phyloP scores from a whole-genome alignment of 2,888 invertebrate genomes.

The Synergus itoensis region DNA sequence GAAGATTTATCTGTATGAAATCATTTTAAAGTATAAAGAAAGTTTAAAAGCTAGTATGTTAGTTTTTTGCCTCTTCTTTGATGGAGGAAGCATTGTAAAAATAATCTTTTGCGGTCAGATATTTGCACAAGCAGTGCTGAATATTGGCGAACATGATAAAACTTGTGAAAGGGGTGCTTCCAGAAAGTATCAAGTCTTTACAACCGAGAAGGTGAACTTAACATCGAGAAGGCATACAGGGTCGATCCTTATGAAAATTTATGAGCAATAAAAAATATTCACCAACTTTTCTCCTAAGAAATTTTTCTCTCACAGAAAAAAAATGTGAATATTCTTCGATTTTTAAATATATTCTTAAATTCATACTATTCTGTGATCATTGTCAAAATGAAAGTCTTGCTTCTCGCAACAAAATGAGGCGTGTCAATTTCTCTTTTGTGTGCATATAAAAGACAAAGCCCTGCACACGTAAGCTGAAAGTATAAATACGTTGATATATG shows the following conservation, averaged over 20 bases:
- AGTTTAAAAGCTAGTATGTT: background rate
- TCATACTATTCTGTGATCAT: background rate
- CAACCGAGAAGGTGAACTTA: slow-evolving; percentile 4
- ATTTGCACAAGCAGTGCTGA: slow-evolving; percentile 25
- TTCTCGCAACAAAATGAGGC: background rate
- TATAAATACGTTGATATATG: background rate
- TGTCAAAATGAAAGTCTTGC: background rate
- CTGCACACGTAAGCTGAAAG: slow-evolving; percentile 2
- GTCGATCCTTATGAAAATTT: slow-evolving; percentile 17
- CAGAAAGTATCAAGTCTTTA: slow-evolving; percentile 27
- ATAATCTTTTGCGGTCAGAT: slow-evolving; percentile 27
- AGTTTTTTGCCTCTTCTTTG: background rate
- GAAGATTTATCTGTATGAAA: too few species aligned
- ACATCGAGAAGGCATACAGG: background rate
- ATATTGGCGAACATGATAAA: slow-evolving; percentile 19
- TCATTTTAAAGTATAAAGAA: too few species aligned
- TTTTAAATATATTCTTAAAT: background rate
- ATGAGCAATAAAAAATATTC: background rate
- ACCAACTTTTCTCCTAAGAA: background rate
- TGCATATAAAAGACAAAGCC: background rate
- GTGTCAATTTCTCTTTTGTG: slow-evolving; percentile 19
- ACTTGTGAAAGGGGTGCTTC: slow-evolving; percentile 21
- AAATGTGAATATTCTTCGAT: background rate
- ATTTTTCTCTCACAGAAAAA: background rate
- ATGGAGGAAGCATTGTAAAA: slow-evolving; percentile 20